Conservation (phyloP, 1,140 invertebrate genomes). For the Pogonomyrmex californicus region DNA sequence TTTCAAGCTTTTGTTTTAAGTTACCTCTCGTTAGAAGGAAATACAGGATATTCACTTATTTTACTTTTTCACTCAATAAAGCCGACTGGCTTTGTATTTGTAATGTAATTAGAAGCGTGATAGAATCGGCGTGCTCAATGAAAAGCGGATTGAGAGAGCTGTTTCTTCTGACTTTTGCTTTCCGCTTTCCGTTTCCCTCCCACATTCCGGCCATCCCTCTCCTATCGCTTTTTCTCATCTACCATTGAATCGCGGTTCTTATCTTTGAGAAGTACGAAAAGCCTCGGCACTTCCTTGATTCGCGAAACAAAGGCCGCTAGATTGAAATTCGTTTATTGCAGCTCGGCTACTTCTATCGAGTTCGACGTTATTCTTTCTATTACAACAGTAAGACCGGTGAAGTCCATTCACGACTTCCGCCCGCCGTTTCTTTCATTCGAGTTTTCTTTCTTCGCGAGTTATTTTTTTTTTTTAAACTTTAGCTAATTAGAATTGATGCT, state of each 20-base stretch:
- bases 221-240: conserved; percentile 57
- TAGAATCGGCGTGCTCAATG: conserved; percentile 53
- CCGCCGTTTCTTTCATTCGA: conserved; percentile 64
- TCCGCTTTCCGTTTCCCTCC: conserved; percentile 55
- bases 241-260: conserved; percentile 68
- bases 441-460: conserved; percentile 47
- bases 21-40: conserved; percentile 2
- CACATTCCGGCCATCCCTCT: conserved; percentile 55
- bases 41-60: conserved; percentile 49
- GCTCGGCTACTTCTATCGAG: conserved; percentile 68
- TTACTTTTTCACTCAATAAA: conserved; percentile 59
- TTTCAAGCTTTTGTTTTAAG: conserved; percentile 16
- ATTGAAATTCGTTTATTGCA: conserved; percentile 80
- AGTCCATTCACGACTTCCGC: conserved; percentile 69
- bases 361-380: conserved; percentile 77
- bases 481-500: conserved; percentile 60
- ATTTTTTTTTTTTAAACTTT: conserved; percentile 31
- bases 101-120: conserved; percentile 70
- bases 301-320: conserved; percentile 75
- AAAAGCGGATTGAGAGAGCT: conserved; percentile 60
- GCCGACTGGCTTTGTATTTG: conserved; percentile 41
- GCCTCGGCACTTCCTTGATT: conserved; percentile 72
- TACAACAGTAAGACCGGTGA: conserved; percentile 74
- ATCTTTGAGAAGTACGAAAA: conserved; percentile 68
- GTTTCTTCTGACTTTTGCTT: conserved; percentile 52